phyloP scores from a whole-genome alignment of 2,113 vertebrate genomes.

The Protomyctophum bolini region DNA sequence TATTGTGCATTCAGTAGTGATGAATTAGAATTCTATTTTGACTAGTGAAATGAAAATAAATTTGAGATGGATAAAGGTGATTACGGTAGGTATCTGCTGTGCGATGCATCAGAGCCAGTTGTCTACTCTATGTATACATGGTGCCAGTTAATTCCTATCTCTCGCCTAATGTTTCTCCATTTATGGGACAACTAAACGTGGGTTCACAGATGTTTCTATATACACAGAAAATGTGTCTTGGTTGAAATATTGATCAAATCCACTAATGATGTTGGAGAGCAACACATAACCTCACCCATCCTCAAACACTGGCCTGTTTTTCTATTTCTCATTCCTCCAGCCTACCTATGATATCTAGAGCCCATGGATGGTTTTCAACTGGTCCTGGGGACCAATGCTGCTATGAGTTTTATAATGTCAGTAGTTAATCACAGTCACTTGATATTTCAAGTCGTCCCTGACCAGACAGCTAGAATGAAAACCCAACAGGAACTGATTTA shows the following conservation, averaged over 20 bases:
- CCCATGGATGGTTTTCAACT: not conserved
- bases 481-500: no score
- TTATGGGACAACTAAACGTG: not conserved
- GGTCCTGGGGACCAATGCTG: no score
- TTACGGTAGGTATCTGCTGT: conserved; percentile 28
- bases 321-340: not conserved
- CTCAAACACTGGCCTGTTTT: not conserved
- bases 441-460: no score
- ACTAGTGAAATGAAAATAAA: conserved; percentile 39
- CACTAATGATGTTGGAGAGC: not conserved
- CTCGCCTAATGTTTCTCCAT: conserved; percentile 11
- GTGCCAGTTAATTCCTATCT: not conserved
- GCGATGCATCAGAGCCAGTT: conserved; percentile 45
- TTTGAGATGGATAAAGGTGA: conserved; percentile 49
- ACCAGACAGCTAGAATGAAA: no score
- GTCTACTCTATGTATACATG: conserved; percentile 48
- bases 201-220: not conserved
- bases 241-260: conserved; percentile 15
- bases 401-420: no score
- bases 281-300: not conserved
- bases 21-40: conserved; percentile 71
- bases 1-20: conserved; percentile 59
- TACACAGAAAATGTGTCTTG: conserved; percentile 4
- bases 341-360: not conserved
- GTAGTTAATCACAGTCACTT: no score